phyloP scores from a whole-genome alignment of 2,113 vertebrate species.

The Phylloscopus whistleri region DNA sequence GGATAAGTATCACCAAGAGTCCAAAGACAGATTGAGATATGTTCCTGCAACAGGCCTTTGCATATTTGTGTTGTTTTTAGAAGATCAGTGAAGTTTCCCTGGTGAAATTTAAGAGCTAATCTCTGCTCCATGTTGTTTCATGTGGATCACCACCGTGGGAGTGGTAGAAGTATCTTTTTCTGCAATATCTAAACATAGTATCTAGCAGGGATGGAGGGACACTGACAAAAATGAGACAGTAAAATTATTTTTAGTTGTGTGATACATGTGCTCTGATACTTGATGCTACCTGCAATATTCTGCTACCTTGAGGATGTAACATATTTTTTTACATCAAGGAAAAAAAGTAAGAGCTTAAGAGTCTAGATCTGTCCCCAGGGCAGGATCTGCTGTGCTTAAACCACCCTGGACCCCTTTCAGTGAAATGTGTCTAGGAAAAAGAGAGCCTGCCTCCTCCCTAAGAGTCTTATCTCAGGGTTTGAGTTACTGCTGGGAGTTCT shows the following conservation, averaged over 20 bases:
- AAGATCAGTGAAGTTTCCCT: background rate
- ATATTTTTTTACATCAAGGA: background rate
- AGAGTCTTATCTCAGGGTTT: background rate
- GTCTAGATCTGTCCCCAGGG: background rate
- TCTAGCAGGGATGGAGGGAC: background rate
- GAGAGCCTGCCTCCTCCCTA: background rate
- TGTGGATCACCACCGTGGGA: background rate
- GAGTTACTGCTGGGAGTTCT: background rate
- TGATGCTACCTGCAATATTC: background rate
- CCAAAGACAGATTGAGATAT: background rate
- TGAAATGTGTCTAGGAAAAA: background rate
- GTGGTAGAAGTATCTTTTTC: background rate
- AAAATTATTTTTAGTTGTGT: constrained; percentile 1
- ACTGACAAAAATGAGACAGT: background rate
- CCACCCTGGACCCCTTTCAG: background rate
- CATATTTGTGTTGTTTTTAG: background rate
- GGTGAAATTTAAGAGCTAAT: background rate
- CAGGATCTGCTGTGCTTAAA: background rate
- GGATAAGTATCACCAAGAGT: background rate
- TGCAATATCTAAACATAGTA: constrained; percentile 5
- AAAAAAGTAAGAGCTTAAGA: background rate
- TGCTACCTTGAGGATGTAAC: background rate
- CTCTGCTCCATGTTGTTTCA: background rate
- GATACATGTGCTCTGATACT: background rate
- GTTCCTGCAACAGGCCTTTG: background rate